A percentile compares a stretch with the other conserved stretches of the same genome.
Conservation (phyloP, 2,888 invertebrate genomes). For the Microchrysa polita region DNA sequence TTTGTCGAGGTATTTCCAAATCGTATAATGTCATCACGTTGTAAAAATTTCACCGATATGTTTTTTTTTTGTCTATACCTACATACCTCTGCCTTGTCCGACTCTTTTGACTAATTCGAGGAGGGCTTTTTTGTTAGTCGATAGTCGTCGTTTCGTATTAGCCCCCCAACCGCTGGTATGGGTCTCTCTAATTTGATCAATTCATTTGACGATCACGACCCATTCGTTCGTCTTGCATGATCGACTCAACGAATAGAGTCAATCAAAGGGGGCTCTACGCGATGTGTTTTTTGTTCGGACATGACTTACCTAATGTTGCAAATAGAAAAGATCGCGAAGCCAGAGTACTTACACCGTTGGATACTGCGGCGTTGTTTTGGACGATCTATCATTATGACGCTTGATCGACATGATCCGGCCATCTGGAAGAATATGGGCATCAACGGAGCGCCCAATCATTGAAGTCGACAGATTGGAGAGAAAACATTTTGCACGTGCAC, state of each 20-base stretch:
- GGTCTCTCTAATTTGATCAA: too few species aligned
- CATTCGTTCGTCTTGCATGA: constrained; percentile 12
- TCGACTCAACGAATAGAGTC: too few species aligned
- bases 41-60: constrained; percentile 46
- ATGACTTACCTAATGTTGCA: constrained; percentile 15
- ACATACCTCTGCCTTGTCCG: too few species aligned
- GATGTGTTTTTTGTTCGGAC: not conserved
- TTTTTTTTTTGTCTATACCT: too few species aligned
- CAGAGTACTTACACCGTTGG: not conserved
- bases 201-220: not conserved
- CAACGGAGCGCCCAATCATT: not conserved
- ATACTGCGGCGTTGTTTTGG: not conserved
- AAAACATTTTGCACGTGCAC: constrained; percentile 32
- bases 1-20: constrained; percentile 47
- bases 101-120: not conserved
- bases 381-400: not conserved
- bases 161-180: constrained; percentile 20
- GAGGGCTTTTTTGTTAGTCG: constrained; percentile 14
- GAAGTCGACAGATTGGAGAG: not conserved
- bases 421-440: not conserved
- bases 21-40: constrained; percentile 49
- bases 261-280: constrained; percentile 24
- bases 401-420: not conserved
- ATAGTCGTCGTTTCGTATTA: not conserved
- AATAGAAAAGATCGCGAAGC: not conserved